These are phyloP conservation scores for Pagrus major DNA, from an alignment of 2,113 vertebrate species.

Conservation along the genomic window DNA sequence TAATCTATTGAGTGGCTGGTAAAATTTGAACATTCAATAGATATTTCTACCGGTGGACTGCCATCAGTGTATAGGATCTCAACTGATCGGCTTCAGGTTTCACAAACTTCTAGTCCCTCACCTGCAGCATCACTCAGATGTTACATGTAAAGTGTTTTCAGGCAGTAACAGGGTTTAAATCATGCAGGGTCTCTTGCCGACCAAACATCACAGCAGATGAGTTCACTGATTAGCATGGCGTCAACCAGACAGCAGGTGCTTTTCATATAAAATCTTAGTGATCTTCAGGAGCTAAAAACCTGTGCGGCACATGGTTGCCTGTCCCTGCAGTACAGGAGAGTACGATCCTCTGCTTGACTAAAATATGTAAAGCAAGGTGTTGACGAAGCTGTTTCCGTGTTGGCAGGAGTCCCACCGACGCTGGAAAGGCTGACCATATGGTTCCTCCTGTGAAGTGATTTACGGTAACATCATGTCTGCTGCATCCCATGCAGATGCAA, in stretches of 20 bases:
- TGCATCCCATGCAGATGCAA: conserved; percentile 46
- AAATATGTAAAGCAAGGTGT: conserved; percentile 69
- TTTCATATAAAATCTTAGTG: conserved; percentile 36
- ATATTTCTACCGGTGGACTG: no score
- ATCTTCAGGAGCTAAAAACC: conserved; percentile 25
- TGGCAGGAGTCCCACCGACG: conserved; percentile 54
- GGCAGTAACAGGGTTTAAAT: conserved; percentile 25
- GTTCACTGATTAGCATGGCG: conserved; percentile 39
- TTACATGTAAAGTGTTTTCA: conserved; percentile 22
- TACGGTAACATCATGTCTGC: conserved; percentile 57
- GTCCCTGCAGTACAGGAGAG: conserved; percentile 15
- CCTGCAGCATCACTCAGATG: conserved; percentile 3
- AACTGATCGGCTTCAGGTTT: background rate
- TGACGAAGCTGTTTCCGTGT: conserved; percentile 61
- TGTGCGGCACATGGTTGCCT: conserved; percentile 31
- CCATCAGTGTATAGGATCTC: background rate
- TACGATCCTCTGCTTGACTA: conserved; percentile 24
- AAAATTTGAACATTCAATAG: no score
- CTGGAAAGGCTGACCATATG: conserved; percentile 70
- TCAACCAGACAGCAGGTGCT: conserved; percentile 18
- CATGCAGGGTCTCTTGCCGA: conserved; percentile 17
- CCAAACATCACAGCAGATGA: conserved; percentile 19
- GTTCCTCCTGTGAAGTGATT: conserved; percentile 58
- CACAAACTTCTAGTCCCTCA: background rate
- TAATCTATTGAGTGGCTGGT: no score